Evolutionary conservation across 64 coral and sea anemone species (phyloP).

Genomic region (Hydrozoanthus tunicans): DNA sequence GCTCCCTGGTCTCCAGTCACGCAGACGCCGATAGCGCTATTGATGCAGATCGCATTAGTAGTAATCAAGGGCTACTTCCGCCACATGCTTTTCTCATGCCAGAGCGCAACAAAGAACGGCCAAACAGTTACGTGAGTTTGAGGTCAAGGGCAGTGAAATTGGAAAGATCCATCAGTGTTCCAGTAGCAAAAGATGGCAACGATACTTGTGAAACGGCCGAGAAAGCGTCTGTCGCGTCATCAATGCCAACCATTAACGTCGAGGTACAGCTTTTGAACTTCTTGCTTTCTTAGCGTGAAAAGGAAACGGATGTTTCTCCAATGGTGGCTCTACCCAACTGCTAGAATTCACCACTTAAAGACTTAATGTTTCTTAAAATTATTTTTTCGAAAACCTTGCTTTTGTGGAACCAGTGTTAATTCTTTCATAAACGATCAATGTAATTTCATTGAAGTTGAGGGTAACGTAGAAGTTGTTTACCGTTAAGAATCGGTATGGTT

Average conservation of each 20-base stretch:
- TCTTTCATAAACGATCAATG: too few species aligned
- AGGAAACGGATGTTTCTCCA: too few species aligned
- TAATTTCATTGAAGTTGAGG: too few species aligned
- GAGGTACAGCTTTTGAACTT: neutral
- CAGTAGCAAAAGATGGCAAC: neutral
- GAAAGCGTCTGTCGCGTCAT: neutral
- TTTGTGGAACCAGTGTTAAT: too few species aligned
- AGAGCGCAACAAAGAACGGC: neutral
- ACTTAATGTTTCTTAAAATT: too few species aligned
- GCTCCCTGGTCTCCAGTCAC: constrained; percentile 54
- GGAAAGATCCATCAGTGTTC: constrained; percentile 17
- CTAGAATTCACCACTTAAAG: too few species aligned
- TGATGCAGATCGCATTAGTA: constrained; percentile 30
- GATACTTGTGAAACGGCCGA: neutral
- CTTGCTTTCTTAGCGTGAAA: too few species aligned
- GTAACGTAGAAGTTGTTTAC: too few species aligned
- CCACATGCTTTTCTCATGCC: constrained; percentile 20
- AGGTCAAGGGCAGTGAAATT: neutral
- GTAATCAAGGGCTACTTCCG: constrained; percentile 9
- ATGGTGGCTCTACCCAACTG: too few species aligned
- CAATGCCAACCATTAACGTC: neutral
- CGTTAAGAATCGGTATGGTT: too few species aligned
- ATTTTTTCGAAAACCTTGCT: too few species aligned
- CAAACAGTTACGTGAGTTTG: neutral
- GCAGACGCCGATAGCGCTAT: constrained; percentile 63